A percentile compares a stretch with the other conserved stretches of the same genome.
Conservation (phyloP, 1,140 invertebrate species). For the Anastrepha ludens region DNA sequence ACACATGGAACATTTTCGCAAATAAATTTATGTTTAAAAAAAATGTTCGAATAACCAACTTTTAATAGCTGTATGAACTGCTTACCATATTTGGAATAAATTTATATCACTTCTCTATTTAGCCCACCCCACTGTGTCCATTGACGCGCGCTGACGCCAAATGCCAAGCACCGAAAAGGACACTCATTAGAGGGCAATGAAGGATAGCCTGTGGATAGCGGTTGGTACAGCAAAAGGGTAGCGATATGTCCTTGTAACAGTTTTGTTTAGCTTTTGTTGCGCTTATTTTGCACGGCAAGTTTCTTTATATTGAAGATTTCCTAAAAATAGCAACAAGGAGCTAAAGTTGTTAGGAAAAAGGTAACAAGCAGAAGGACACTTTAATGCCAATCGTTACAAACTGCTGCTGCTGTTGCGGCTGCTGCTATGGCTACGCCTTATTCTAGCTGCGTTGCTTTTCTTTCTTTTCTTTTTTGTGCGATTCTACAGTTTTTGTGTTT, state of each 20-base stretch:
- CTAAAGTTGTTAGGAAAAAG: conserved; percentile 36
- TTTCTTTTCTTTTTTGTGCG: not conserved
- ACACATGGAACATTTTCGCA: too few relatives aligned
- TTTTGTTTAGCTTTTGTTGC: conserved; percentile 4
- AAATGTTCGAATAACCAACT: too few relatives aligned
- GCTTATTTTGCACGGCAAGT: not conserved
- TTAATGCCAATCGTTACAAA: conserved; percentile 21
- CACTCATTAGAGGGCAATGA: not conserved
- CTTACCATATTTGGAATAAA: too few relatives aligned
- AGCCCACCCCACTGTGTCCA: not conserved
- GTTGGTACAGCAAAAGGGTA: conserved; percentile 30
- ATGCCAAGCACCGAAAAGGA: conserved; percentile 38
- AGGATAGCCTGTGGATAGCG: not conserved
- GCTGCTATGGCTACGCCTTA: not conserved
- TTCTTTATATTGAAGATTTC: conserved; percentile 15
- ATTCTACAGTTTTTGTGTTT: not conserved
- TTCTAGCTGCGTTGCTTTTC: not conserved
- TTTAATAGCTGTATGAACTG: too few relatives aligned
- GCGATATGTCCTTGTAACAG: conserved; percentile 35
- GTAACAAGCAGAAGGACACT: conserved; percentile 32
- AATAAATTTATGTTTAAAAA: too few relatives aligned
- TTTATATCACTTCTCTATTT: not conserved
- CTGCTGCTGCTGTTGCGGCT: not conserved
- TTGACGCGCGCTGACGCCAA: not conserved
- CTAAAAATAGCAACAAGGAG: conserved; percentile 36